A percentile compares a stretch with the other conserved stretches of the same genome.
phyloP scores from a whole-genome alignment of 2,797 vertebrate genomes.

The Ceryle rudis region DNA sequence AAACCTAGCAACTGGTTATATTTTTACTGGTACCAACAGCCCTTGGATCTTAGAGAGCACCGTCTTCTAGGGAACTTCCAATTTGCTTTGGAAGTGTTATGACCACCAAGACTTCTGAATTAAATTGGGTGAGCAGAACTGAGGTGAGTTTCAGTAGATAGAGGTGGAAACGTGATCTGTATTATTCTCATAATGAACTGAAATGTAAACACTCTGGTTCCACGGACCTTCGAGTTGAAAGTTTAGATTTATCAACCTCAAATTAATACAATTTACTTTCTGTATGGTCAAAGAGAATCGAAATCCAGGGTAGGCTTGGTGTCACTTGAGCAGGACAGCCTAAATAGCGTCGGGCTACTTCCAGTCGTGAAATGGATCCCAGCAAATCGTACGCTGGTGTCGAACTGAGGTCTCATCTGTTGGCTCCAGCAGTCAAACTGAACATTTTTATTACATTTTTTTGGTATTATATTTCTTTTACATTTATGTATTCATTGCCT shows the following conservation, averaged over 20 bases:
- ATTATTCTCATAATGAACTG: conserved; percentile 43
- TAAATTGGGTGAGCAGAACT: conserved; percentile 27
- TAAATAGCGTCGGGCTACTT: background rate
- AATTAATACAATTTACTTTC: conserved; percentile 62
- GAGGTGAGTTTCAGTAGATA: conserved; percentile 3
- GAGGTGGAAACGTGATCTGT: conserved; percentile 57
- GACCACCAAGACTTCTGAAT: conserved; percentile 22
- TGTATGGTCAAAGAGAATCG: background rate
- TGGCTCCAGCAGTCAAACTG: no score
- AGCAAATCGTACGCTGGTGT: no score
- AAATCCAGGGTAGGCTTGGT: background rate
- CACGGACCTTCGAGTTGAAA: conserved; percentile 50
- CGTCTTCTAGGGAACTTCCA: no score
- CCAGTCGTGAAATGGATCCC: background rate
- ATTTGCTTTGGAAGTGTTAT: background rate
- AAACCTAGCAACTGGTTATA: no score
- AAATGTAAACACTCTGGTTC: conserved; percentile 19
- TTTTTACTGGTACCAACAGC: no score
- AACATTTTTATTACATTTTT: no score
- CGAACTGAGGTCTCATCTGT: no score
- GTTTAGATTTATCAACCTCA: conserved; percentile 27
- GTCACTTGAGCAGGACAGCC: background rate
- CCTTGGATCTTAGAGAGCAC: no score
- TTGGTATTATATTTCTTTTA: no score
- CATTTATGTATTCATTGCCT: background rate